phyloP scores from a whole-genome alignment of 2,888 invertebrate genomes.

The Sphaeridia pumilis region DNA sequence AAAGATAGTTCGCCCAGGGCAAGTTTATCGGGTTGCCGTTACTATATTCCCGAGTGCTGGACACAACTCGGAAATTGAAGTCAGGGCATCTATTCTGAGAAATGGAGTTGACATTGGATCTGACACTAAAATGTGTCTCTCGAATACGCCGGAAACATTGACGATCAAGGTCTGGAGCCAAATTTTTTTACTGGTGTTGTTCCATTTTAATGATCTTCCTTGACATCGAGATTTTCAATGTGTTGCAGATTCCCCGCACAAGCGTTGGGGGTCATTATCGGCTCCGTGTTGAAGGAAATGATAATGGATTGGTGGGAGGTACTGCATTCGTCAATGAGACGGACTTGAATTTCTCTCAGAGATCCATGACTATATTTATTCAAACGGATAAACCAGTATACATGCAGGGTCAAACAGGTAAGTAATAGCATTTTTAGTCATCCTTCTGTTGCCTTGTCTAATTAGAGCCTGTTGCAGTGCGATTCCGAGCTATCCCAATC shows the following conservation, averaged over 20 bases:
- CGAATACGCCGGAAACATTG: conserved; percentile 77
- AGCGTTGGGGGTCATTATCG: conserved; percentile 73
- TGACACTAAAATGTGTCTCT: conserved; percentile 66
- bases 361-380: conserved; percentile 90
- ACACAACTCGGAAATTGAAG: conserved; percentile 53
- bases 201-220: neutral
- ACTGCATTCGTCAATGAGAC: conserved; percentile 84
- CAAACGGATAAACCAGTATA: conserved; percentile 92
- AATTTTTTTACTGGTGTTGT: neutral
- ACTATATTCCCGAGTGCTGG: conserved; percentile 66
- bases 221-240: neutral
- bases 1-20: conserved; percentile 77
- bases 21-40: conserved; percentile 77
- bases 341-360: conserved; percentile 65
- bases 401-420: conserved; percentile 76
- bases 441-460: conserved; percentile 11
- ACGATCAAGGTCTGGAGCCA: conserved; percentile 57
- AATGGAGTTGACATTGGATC: conserved; percentile 82
- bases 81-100: conserved; percentile 76
- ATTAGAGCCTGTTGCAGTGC: conserved; percentile 47
- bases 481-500: conserved; percentile 83
- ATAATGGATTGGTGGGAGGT: conserved; percentile 68
- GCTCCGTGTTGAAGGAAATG: conserved; percentile 68
- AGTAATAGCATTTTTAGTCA: conserved; percentile 26
- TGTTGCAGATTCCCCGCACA: conserved; percentile 60